Evolutionary conservation across 30 jellyfish, hydroid and myxozoan species (phyloP), one percentile per base, ranked within the genome.

Genomic region (Chrysaora quinquecirrha): DNA sequence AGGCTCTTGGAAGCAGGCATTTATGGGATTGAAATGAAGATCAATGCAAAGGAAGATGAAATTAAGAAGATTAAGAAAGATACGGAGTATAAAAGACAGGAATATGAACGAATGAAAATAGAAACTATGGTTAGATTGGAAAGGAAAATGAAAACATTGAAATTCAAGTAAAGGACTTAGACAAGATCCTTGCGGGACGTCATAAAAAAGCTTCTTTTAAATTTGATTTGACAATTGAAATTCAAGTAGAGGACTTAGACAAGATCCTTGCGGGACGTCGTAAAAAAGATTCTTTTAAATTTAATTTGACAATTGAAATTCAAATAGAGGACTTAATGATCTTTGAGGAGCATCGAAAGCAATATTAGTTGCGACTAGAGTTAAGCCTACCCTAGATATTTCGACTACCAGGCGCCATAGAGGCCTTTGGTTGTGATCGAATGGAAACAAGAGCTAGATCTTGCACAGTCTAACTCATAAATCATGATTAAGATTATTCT

Each of bases 11-110:
- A 71, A 48, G 78, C 84, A 1, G 73, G 85, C n/a, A 56, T 82
- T 22, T 71, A 82, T 33, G 92, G 92, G 34, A 6, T 82, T 2
- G 92, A 82, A 62, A 67, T 82, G 84, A 82, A 82, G 78, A 69
- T 82, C 49, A 82, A 82, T 35, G 49, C 70, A 3, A 69, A 35
- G 48, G 92, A 82, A 69, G 92, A 82, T 34, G 92, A 82, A 30
- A 34, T 82, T 58, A 82, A 82, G 50, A 52, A 71, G 32, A 49
- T 54, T 0, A 52, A 64, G 72, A 82, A 69, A 69, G 92, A 82
- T 30, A 82, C 19, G n/a, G 85, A 81, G 75, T 52, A 21, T 24
- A 61, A 66, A 48, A 68, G 64, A 61, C 85, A 71, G n/a, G 92
- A 82, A 47, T 73, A 67, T 33, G 91, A 81, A 6, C 46, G 85